Base-by-base conservation (phyloP, 2,797 vertebrate species). In the Danio choprae region DNA sequence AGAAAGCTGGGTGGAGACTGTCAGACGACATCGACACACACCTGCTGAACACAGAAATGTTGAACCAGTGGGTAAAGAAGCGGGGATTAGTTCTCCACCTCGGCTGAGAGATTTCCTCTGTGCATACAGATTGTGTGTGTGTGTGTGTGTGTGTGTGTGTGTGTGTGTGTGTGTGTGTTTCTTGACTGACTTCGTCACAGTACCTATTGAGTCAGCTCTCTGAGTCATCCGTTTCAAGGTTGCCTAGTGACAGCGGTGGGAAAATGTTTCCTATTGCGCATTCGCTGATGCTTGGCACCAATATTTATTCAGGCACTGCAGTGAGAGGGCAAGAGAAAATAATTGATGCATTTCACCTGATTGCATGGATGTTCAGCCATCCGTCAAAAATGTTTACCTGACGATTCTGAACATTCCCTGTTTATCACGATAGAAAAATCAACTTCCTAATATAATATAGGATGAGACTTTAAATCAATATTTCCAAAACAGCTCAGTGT, bases 261-360 rank as follows among this genome's bases (percentile, higher is more conserved):
- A 86, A 88, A 92, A 93, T 91, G 89, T 93, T 93, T 95, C 93
- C 93, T 90, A 90, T 92, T 94, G 92, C 94, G 92, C 93, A 91
- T 89, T 89, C 88, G 85, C 90, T 89, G 88, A 88, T 88, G 84
- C 92, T 74, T 73, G 85, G 71, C 83, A 85, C 86, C 73, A 82
- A 94, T 95, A 93, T 94, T 94, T 94, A 94, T 94, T 94, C 91
- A 93, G 88, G 90, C 88, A 84, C 86, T 80, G 86, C 83, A 88
- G 83, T 85, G 85, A 91, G 86, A 85, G 90, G 87, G 81, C 89
- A 81, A 70, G 81, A 85, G 75, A 85, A 87, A 91, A 92, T 90
- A 88, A 91, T 84, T 81, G 74, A 82, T 80, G 75, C 65, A 80
- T 84, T 83, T 83, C 55, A 73, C 65, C 71, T 82, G 70, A 87